Evolutionary conservation across 2,888 invertebrate genomes (phyloP).

Genomic region (Cataglyphis altisquamis): DNA sequence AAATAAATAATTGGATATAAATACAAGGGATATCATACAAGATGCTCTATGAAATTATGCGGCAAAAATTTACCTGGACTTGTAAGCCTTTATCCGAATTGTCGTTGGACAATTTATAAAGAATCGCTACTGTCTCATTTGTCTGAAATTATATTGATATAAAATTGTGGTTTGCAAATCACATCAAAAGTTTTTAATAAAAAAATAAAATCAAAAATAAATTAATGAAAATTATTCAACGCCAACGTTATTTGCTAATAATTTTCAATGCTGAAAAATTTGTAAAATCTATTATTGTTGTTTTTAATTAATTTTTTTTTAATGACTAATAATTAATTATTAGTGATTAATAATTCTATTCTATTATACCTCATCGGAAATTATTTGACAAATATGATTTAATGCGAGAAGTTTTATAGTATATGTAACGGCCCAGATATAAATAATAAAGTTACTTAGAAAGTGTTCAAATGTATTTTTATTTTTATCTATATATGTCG

Average conservation of each 20-base stretch:
- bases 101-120: slow-evolving; percentile 18
- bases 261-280: not conserved
- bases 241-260: not conserved
- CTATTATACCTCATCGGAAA: slow-evolving; percentile 14
- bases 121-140: not conserved
- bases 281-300: not conserved
- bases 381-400: slow-evolving; percentile 12
- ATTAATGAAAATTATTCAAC: not conserved
- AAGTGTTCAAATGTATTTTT: not conserved
- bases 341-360: not conserved
- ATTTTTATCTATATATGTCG: not conserved
- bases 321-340: not conserved
- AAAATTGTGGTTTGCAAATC: not conserved
- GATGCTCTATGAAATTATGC: not conserved
- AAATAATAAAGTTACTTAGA: not conserved
- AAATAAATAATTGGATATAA: not conserved
- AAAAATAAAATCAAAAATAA: not conserved
- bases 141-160: slow-evolving; percentile 14
- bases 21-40: not conserved
- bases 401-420: not conserved
- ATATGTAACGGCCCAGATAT: not conserved
- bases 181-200: not conserved
- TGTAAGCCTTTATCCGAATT: not conserved
- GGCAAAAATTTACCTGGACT: slow-evolving; percentile 16
- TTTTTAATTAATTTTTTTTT: not conserved